A percentile compares a stretch with the other conserved stretches of the same genome.
Conservation (phyloP, 2,797 vertebrate species). For the Alca torda region DNA sequence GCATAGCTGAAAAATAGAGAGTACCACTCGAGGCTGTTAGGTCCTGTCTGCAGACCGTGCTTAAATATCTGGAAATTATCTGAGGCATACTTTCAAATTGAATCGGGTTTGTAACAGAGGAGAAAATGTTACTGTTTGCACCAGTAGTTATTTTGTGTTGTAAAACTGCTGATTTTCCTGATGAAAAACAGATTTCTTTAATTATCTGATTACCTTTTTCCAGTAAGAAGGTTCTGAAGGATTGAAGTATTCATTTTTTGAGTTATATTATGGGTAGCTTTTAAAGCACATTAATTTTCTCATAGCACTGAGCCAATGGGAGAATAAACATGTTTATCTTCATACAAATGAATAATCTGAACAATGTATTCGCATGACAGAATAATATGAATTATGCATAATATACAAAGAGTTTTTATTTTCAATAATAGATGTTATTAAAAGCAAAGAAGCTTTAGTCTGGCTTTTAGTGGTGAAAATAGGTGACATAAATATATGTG, state of each 20-base stretch:
- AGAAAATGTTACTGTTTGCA: not conserved
- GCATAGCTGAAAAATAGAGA: not conserved
- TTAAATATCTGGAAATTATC: not conserved
- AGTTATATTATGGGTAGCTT: not conserved
- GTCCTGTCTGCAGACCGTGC: not conserved
- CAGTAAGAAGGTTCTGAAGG: not conserved
- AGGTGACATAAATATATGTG: not conserved
- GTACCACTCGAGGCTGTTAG: not conserved
- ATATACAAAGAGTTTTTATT: not conserved
- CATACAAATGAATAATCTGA: not conserved
- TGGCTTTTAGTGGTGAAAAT: not conserved
- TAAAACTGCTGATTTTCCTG: not conserved
- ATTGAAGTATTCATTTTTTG: not conserved
- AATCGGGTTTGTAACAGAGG: not conserved
- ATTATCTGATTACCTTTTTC: not conserved
- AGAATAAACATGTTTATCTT: constrained; percentile 2
- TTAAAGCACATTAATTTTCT: not conserved
- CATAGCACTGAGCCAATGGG: not conserved
- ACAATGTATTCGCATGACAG: not conserved
- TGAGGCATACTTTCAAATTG: not conserved
- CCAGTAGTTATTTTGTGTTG: not conserved
- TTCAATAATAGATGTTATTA: not conserved
- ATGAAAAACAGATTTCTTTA: not conserved
- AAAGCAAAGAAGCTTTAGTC: not conserved
- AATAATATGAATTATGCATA: not conserved